Conservation (phyloP, 2,888 invertebrate species). For the Lasioglossum morio region DNA sequence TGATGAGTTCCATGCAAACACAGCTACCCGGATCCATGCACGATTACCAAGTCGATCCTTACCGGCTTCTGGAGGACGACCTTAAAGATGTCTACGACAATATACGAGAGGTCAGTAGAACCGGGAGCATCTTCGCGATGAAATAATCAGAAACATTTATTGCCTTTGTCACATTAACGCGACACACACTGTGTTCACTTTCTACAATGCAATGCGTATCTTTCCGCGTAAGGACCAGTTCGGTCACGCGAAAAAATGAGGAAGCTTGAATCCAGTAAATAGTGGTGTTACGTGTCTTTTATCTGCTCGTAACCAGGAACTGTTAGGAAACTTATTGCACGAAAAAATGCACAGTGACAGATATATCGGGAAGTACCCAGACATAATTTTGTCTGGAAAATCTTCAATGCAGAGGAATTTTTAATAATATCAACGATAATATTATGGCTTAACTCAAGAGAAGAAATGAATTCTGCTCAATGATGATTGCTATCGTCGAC, state of each 20-base stretch:
- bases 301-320: not conserved
- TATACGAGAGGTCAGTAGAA: slow-evolving; percentile 90
- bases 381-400: too few species aligned
- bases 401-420: too few species aligned
- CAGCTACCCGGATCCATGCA: slow-evolving; percentile 92
- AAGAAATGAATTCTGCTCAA: not conserved
- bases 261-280: slow-evolving; percentile 2
- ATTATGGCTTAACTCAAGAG: not conserved
- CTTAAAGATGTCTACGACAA: slow-evolving; percentile 94
- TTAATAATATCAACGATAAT: not conserved
- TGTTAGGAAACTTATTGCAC: not conserved
- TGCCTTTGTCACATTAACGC: not conserved
- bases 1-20: slow-evolving; percentile 91
- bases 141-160: not conserved
- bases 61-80: slow-evolving; percentile 94
- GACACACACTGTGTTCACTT: not conserved
- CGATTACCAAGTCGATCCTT: slow-evolving; percentile 94
- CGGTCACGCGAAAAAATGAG: slow-evolving; percentile 20
- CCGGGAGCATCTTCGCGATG: not conserved
- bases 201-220: slow-evolving; percentile 13
- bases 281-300: slow-evolving; percentile 3
- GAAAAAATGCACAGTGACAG: not conserved
- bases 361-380: not conserved
- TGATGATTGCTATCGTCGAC: not conserved
- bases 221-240: slow-evolving; percentile 10